Base-by-base conservation (phyloP, 2,797 vertebrate genomes). In the Oreortyx pictus region DNA sequence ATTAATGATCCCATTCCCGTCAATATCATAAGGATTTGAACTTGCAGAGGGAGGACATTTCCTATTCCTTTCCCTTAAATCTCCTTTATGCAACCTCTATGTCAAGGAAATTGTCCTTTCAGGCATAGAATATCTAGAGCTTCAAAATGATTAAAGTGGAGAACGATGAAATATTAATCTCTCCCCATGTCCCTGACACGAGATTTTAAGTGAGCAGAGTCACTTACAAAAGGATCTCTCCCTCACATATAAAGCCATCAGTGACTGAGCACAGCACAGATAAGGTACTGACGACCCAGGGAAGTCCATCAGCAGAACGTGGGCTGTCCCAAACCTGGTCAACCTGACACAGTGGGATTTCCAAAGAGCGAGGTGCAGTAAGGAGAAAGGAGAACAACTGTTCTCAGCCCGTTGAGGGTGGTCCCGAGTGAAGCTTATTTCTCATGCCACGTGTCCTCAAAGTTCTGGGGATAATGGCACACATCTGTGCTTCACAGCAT, bases 21-120 rank as follows among this genome's bases (percentile, higher is more conserved):
- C 46, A 37, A 24, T 46, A 33, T 82, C 16, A 59, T 70, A 50
- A 35, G 74, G 86, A 81, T 46, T 20, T 80, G 46, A 76, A 92
- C 67, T 80, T 80, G 49, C 13, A 87, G 66, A 68, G 13, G 27
- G 25, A 90, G 25, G 46, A 84, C 65, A 24, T 41, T 88, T 91
- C 49, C 23, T 47, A 19, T n/a, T 91, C 20, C 37, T 80, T 93
- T 91, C 46, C 29, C 14, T 89, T 84, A 74, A 79, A 56, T 74
- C 50, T 91, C 33, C 52, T 64, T 85, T 67, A 60, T 37, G 8
- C 44, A 90, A 5, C 10, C 31, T 64, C 54, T 88, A 29, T 46
- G 35, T 44, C 44, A 66, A 92, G 37, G 17, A 94, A 89, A 88
- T 91, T 52, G 18, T 88, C 70, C 62, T 92, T 83, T 78, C 66